Percentiles rank a stretch among this genome's conserved stretches.
Conservation (phyloP, 2,113 vertebrate genomes). For the Heterotilapia buettikoferi region DNA sequence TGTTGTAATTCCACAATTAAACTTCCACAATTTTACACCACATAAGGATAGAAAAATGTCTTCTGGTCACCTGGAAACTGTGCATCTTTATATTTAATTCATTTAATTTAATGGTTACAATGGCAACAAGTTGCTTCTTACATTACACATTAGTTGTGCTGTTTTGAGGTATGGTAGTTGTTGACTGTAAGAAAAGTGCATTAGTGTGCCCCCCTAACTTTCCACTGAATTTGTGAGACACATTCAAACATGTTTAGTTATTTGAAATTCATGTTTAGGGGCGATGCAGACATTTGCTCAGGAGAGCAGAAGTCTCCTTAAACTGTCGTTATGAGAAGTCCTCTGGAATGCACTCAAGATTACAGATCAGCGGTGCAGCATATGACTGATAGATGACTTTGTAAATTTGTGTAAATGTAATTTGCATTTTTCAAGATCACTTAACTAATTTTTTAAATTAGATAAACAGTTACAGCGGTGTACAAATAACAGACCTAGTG, state of each 20-base stretch:
- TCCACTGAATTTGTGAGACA: background rate
- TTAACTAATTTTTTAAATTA: background rate
- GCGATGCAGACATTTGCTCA: background rate
- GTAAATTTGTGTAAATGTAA: background rate
- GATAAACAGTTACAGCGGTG: background rate
- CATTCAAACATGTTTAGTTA: background rate
- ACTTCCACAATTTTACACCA: background rate
- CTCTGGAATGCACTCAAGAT: background rate
- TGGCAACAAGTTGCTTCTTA: background rate
- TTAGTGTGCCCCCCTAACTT: too few species aligned
- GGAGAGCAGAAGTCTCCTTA: background rate
- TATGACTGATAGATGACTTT: background rate
- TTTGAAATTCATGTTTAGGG: background rate
- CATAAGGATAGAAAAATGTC: background rate
- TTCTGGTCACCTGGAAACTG: background rate
- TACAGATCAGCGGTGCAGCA: background rate
- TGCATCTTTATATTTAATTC: background rate
- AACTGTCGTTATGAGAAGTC: background rate
- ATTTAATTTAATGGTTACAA: background rate
- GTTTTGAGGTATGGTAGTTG: background rate
- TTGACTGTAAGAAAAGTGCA: too few species aligned
- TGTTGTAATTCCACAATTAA: background rate
- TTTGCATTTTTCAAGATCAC: background rate
- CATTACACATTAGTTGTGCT: background rate
- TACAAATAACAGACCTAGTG: rapidly evolving